A percentile compares a stretch with the other conserved stretches of the same genome.
Conservation (phyloP, 92 coral and sea anemone genomes). For the Actinostola sp. region DNA sequence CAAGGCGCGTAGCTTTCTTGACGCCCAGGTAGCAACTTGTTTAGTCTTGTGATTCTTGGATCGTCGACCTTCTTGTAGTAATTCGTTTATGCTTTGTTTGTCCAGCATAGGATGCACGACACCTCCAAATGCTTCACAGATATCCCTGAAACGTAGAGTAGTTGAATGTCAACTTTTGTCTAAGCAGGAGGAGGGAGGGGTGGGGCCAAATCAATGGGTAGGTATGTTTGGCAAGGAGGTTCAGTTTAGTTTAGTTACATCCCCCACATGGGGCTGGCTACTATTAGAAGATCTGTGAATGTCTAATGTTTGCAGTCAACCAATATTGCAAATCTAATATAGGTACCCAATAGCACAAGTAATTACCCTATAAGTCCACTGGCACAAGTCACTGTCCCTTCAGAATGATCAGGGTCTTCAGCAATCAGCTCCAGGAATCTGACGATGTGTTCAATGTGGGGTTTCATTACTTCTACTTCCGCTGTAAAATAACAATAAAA, state of each 20-base stretch:
- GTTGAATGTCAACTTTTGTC: neutral
- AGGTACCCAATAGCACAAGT: neutral
- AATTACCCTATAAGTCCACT: slow-evolving; percentile 96
- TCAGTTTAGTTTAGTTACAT: too few species aligned
- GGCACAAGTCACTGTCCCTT: slow-evolving; percentile 84
- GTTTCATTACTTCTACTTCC: slow-evolving; percentile 61
- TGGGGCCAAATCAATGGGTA: too few species aligned
- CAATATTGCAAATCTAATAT: too few species aligned
- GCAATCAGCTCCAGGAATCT: slow-evolving; percentile 76
- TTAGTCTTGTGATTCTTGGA: slow-evolving; percentile 94
- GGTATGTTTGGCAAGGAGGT: too few species aligned
- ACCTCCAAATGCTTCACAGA: slow-evolving; percentile 90
- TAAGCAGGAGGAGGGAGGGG: too few species aligned
- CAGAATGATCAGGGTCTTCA: slow-evolving; percentile 89
- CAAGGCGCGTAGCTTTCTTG: slow-evolving; percentile 95
- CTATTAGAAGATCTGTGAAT: too few species aligned
- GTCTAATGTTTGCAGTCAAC: too few species aligned
- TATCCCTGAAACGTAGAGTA: slow-evolving; percentile 68
- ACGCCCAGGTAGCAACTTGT: slow-evolving; percentile 97
- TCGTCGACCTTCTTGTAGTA: slow-evolving; percentile 95
- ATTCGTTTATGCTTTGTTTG: slow-evolving; percentile 87
- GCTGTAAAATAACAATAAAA: slow-evolving; percentile 28
- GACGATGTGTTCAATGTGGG: slow-evolving; percentile 65
- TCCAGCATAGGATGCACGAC: slow-evolving; percentile 83
- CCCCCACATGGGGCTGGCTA: too few species aligned